Evolutionary conservation across 2,797 vertebrate species (phyloP).

Genomic region (Craterocephalus amniculus): DNA sequence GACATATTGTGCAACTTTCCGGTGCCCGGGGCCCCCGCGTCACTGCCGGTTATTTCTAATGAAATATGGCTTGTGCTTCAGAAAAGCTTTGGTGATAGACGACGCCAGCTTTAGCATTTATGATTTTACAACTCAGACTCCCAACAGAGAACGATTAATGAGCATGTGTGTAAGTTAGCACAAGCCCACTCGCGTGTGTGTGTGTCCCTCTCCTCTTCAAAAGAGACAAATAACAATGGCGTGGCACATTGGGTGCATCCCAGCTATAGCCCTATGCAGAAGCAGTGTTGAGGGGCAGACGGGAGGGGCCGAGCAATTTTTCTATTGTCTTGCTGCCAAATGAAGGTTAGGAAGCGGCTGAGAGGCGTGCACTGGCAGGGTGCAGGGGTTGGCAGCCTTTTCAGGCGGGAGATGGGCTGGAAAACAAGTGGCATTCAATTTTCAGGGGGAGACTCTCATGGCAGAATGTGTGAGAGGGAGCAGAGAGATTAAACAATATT

Average conservation of each 20-base stretch:
- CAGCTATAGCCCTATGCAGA: conserved; percentile 58
- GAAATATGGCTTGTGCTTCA: conserved; percentile 36
- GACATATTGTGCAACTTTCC: conserved; percentile 44
- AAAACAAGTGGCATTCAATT: conserved; percentile 77
- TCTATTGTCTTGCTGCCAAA: conserved; percentile 75
- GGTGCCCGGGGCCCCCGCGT: conserved; percentile 7
- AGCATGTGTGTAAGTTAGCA: conserved; percentile 33
- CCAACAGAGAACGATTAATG: conserved; percentile 52
- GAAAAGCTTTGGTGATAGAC: conserved; percentile 49
- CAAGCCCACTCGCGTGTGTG: conserved; percentile 24
- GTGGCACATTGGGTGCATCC: conserved; percentile 61
- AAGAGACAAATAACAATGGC: conserved; percentile 68
- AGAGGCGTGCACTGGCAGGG: conserved; percentile 63
- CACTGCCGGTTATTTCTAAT: conserved; percentile 35
- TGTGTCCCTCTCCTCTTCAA: conserved; percentile 53
- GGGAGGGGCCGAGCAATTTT: conserved; percentile 60
- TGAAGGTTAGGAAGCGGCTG: conserved; percentile 71
- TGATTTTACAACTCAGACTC: conserved; percentile 41
- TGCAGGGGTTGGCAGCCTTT: conserved; percentile 73
- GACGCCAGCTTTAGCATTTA: conserved; percentile 48
- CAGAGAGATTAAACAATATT: conserved; percentile 62
- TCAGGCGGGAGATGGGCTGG: conserved; percentile 68
- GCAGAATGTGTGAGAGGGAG: conserved; percentile 31
- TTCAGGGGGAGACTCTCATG: conserved; percentile 50
- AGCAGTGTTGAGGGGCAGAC: conserved; percentile 48